Base-by-base conservation (phyloP, 2,797 vertebrate species). In the Anisognathus igniventris region DNA sequence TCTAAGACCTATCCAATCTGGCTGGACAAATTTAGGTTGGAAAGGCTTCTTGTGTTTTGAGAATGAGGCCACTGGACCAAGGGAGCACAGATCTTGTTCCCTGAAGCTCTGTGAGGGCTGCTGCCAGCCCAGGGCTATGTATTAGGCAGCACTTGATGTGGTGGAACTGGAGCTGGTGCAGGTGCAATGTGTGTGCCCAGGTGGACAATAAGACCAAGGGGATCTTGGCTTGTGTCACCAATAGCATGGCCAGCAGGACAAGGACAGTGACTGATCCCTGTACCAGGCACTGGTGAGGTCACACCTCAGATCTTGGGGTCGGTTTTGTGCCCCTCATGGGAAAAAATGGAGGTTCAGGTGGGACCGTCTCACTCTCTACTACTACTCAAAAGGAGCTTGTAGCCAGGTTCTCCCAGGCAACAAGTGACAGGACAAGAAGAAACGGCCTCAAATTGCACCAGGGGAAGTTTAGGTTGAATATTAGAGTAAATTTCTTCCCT, bases 211-310 rank as follows among this genome's bases (percentile, higher is more conserved):
- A 31, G 25, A 54, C 57, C 57, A 35, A 37, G 18, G 18, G 12
- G 4, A 20, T 48, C 14, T 40, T 70, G 57, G 42, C 42, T 48
- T 70, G 22, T 77, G 48, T 62, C 57, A 70, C 35, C 47, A 33
- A 2, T 30, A 40, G 25, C 8, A 25, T 77, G 56, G 30, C 35
- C 65, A 77, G 22, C 42, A 56, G 73, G 65, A 77, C 48, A 5
- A 48, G 25, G 48, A 42, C 35, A 42, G 25, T 40, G 42, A 62
- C 65, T 54, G 28, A 60, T 33, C 16, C 47, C 47, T 54, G 30
- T 62, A 48, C 40, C 0, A 0, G 14, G 25, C 21, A 27, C 56
- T 48, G 35, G 7, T 48, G 40, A 56, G 22, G 31, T 47, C 6
- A 0, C 48, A 48, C 25, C 37, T 77, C 42, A 62, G 8, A 42